Evolutionary conservation across 2,113 vertebrate species (phyloP), one percentile per base, ranked within the genome.

Genomic region (Raja brachyura): DNA sequence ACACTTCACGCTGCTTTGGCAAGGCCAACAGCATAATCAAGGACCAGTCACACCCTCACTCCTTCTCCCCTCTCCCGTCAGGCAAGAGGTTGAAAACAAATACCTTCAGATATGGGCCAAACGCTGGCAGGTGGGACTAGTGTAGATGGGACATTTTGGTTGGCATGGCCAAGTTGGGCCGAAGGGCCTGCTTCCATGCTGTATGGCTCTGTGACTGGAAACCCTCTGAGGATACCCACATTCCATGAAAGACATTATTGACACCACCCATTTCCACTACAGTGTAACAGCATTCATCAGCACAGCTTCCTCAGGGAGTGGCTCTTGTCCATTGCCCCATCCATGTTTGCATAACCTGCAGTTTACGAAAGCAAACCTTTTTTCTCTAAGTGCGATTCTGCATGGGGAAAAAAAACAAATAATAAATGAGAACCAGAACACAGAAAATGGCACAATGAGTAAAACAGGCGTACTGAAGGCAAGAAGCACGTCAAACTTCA

Each of bases 311-410:
- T 88, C 13, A 31, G 59, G 83, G 83, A 88, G 59, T 33, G 83
- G 28, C 59, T 31, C 28, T 66, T 66, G 16, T 88, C 59, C 59
- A 63, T 88, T 88, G 59, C 56, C 28, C 63, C 28, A 88, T 31
- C 63, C 28, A 88, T 88, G 83, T 63, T 66, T 63, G n/a, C n/a
- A 88, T 88, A n/a, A 88, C 83, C 59, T 31, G 25, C 83, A 88
- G 83, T 88, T 88, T 88, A 66, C 59, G 31, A 31, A 63, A 88
- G 59, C 59, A 88, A 88, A 88, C 63, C 16, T 31, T 61, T 85
- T 88, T 88, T 88, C 13, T 66, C 16, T 31, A 31, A 88, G 83
- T 88, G 83, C 63, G 28, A 63, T 14, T 88, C 31, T 63, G 83
- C 16, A 56, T 63, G 83, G 83, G 56, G 16, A n/a, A 66, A 61